Percentiles rank a stretch among this genome's conserved stretches.
These are phyloP conservation scores for Eremobia ochroleuca DNA, from an alignment of 2,888 invertebrate species.

Conservation along the genomic window DNA sequence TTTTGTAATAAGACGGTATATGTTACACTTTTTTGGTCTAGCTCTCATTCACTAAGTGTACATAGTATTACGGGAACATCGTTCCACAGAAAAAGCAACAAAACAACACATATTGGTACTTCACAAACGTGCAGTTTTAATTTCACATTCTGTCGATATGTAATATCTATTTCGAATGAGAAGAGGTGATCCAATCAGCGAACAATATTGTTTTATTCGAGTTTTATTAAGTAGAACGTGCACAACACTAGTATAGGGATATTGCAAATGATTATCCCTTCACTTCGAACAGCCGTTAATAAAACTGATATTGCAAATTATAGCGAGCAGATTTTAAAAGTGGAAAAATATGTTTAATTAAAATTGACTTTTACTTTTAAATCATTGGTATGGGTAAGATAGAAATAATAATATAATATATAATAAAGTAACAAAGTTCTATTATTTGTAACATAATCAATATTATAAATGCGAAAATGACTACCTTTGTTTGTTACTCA, in stretches of 20 bases:
- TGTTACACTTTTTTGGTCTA: not conserved
- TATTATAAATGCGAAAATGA: too few relatives aligned
- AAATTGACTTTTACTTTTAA: not conserved
- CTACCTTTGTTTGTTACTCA: not conserved
- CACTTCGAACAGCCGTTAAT: not conserved
- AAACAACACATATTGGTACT: not conserved
- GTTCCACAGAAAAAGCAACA: not conserved
- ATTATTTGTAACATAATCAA: too few relatives aligned
- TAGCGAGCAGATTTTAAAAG: not conserved
- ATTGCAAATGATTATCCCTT: not conserved
- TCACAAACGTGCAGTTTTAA: conserved; percentile 7
- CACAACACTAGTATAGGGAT: not conserved
- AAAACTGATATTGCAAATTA: not conserved
- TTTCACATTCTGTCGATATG: conserved; percentile 5
- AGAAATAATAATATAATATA: too few relatives aligned
- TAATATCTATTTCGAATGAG: conserved; percentile 10
- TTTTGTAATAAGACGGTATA: too few relatives aligned
- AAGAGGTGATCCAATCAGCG: conserved; percentile 5
- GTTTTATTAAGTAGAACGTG: too few relatives aligned
- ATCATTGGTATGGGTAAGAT: not conserved
- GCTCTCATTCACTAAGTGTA: not conserved
- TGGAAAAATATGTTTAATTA: not conserved
- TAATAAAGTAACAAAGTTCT: too few relatives aligned
- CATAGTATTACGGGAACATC: not conserved
- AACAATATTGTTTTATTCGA: not conserved